Evolutionary conservation across 2,113 vertebrate species (phyloP).

Genomic region (Camelus bactrianus): DNA sequence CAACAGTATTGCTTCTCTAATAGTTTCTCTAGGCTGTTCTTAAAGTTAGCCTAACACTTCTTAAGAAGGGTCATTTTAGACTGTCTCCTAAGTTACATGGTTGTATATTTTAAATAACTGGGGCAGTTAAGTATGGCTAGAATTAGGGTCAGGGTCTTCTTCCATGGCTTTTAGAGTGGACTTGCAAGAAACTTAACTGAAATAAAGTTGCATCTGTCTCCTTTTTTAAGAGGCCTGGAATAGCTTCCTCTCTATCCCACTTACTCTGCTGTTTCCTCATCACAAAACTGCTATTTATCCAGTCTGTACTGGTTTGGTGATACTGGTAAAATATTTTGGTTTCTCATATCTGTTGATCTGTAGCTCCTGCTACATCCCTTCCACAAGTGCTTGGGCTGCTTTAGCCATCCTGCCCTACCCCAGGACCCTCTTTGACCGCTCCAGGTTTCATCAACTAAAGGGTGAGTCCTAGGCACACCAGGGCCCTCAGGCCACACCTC

Average conservation of each 20-base stretch:
- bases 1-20: background rate
- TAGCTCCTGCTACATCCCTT: background rate
- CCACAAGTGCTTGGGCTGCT: background rate
- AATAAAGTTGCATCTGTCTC: background rate
- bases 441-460: background rate
- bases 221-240: background rate
- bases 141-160: background rate
- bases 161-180: background rate
- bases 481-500: background rate
- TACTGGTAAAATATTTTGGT: background rate
- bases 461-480: background rate
- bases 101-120: background rate
- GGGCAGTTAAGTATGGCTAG: background rate
- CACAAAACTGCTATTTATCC: background rate
- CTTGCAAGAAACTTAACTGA: conserved; percentile 9
- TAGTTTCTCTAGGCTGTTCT: conserved; percentile 4
- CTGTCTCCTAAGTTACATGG: background rate
- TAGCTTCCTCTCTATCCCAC: background rate
- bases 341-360: background rate
- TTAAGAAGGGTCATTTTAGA: background rate
- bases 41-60: background rate
- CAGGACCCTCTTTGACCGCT: background rate
- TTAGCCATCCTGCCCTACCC: background rate
- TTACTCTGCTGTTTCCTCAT: background rate
- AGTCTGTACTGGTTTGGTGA: background rate